Conservation (phyloP, 2,113 vertebrate genomes). For the Tursiops truncatus region DNA sequence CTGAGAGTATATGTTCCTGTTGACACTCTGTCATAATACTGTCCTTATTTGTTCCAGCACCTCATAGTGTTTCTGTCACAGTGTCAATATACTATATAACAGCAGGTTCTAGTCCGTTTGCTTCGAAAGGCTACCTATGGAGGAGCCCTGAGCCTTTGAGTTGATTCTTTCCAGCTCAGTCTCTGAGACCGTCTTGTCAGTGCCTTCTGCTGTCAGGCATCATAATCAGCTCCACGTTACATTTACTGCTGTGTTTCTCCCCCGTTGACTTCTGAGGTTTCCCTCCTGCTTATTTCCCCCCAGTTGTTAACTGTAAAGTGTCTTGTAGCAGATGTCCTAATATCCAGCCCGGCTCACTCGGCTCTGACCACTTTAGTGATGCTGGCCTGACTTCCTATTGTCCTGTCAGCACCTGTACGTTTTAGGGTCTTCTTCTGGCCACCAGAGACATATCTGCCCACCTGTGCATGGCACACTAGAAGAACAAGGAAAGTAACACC, state of each 20-base stretch:
- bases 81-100: rapidly evolving
- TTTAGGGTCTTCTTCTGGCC: not conserved
- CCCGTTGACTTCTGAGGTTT: not conserved
- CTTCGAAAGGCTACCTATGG: rapidly evolving
- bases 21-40: too few species aligned
- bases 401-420: not conserved
- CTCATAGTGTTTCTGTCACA: too few species aligned
- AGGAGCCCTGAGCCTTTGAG: not conserved
- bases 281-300: not conserved
- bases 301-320: not conserved
- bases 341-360: rapidly evolving
- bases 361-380: not conserved
- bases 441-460: not conserved
- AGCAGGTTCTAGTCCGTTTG: too few species aligned
- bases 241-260: not conserved
- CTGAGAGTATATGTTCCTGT: not conserved
- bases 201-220: not conserved
- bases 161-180: not conserved
- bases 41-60: not conserved
- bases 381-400: not conserved
- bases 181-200: not conserved
- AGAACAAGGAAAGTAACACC: not conserved
- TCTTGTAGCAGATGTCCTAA: rapidly evolving
- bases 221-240: too few species aligned
- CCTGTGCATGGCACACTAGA: not conserved